Conservation (phyloP, 2,797 vertebrate genomes). For the Coregonus suidteri region DNA sequence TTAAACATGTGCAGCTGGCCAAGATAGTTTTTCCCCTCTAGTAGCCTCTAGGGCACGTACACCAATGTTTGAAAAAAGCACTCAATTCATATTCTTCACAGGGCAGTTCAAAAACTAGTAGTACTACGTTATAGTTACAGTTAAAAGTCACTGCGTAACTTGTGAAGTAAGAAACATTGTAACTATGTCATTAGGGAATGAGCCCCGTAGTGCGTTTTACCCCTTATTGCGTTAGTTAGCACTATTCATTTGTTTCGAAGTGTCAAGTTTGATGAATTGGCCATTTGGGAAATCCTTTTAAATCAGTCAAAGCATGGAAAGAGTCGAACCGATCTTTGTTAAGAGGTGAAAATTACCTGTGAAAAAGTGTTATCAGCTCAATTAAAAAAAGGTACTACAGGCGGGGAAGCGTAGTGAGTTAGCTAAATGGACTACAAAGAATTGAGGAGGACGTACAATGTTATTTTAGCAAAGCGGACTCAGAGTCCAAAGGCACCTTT, state of each 20-base stretch:
- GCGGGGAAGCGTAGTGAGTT: neutral
- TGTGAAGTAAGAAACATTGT: neutral
- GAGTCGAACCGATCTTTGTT: constrained; percentile 40
- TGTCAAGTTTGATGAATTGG: constrained; percentile 14
- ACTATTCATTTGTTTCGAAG: constrained; percentile 12
- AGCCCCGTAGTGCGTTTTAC: neutral
- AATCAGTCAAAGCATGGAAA: constrained; percentile 27
- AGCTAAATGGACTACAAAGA: constrained; percentile 10
- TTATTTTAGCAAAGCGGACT: constrained; percentile 12
- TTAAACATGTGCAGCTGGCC: constrained; percentile 28
- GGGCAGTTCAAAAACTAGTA: neutral
- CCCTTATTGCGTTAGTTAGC: neutral
- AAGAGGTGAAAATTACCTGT: constrained; percentile 44
- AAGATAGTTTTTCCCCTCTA: constrained; percentile 19
- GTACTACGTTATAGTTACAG: neutral
- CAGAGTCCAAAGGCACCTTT: neutral
- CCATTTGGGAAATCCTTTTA: constrained; percentile 28
- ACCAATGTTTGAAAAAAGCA: neutral
- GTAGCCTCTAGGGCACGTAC: neutral
- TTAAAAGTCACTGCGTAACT: too few relatives aligned
- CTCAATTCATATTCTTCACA: neutral
- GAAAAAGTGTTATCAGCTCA: constrained; percentile 38
- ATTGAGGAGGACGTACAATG: too few relatives aligned
- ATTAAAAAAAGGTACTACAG: constrained; percentile 26
- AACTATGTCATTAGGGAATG: neutral